phyloP scores from a whole-genome alignment of 2,888 invertebrate species.

The Rotaria magnacalcarata region DNA sequence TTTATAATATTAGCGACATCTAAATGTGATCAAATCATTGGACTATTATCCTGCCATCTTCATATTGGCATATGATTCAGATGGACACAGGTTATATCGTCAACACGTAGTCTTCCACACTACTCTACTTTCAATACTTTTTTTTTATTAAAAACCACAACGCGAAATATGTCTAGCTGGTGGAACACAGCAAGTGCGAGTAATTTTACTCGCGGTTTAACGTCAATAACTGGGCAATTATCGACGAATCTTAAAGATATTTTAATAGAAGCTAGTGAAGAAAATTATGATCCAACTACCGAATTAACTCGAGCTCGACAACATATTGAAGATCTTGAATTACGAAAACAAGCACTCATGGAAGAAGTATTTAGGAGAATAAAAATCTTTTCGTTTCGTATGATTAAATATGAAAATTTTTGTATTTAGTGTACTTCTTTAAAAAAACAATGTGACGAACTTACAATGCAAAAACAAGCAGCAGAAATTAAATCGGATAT shows the following conservation, averaged over 20 bases:
- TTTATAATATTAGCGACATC: background rate
- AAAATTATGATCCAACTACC: background rate
- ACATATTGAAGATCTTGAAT: constrained; percentile 20
- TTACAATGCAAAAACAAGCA: constrained; percentile 22
- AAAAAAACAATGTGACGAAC: constrained; percentile 22
- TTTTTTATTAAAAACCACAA: background rate
- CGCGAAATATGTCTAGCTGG: background rate
- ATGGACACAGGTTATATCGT: background rate
- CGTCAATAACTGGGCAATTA: background rate
- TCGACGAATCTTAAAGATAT: background rate
- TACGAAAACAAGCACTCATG: background rate
- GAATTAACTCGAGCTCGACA: constrained; percentile 2
- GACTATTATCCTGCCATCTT: background rate
- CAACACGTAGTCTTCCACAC: background rate
- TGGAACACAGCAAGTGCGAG: background rate
- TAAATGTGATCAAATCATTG: background rate
- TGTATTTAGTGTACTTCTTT: constrained; percentile 2
- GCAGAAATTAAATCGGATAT: constrained; percentile 23
- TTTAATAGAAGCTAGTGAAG: constrained; percentile 21
- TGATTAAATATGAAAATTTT: no score
- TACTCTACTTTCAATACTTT: background rate
- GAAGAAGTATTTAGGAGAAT: background rate
- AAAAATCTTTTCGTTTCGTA: background rate
- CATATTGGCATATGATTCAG: background rate
- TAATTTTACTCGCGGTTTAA: constrained; percentile 7